Conservation (phyloP, 2,113 vertebrate genomes). For the Pithys albifrons region DNA sequence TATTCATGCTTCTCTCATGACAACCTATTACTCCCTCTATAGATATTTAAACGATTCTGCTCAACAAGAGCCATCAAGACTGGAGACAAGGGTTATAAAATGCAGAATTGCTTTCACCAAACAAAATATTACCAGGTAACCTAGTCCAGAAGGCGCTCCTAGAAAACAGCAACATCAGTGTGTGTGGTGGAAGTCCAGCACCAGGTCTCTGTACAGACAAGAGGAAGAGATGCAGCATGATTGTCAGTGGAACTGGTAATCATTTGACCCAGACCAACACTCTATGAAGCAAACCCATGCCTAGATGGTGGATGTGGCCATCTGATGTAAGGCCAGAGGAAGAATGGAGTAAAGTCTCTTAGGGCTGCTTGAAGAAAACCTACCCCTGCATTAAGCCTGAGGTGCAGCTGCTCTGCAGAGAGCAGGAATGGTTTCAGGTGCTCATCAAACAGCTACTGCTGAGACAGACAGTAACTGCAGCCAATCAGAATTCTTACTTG, state of each 20-base stretch:
- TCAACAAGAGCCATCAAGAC: neutral
- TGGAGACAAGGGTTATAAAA: neutral
- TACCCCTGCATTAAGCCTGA: neutral
- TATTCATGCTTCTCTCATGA: rapidly evolving
- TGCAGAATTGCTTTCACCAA: neutral
- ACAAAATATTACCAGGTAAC: neutral
- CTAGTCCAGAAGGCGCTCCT: neutral
- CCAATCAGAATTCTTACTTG: neutral
- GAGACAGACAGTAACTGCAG: neutral
- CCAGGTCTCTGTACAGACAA: neutral
- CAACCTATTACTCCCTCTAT: neutral
- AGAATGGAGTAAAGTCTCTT: neutral
- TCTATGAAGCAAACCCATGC: neutral
- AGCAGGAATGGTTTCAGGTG: neutral
- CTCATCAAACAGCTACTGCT: neutral
- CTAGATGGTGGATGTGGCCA: rapidly evolving
- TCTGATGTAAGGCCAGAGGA: neutral
- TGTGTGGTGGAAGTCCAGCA: neutral
- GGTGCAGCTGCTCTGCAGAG: neutral
- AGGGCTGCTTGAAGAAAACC: neutral
- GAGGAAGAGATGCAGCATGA: neutral
- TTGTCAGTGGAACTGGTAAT: neutral
- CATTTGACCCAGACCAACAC: neutral
- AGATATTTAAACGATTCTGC: neutral
- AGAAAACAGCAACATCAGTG: neutral